Evolutionary conservation across 2,888 invertebrate genomes (phyloP), one percentile per base, ranked within the genome.

Genomic region (Meiosimyza platycephala): DNA sequence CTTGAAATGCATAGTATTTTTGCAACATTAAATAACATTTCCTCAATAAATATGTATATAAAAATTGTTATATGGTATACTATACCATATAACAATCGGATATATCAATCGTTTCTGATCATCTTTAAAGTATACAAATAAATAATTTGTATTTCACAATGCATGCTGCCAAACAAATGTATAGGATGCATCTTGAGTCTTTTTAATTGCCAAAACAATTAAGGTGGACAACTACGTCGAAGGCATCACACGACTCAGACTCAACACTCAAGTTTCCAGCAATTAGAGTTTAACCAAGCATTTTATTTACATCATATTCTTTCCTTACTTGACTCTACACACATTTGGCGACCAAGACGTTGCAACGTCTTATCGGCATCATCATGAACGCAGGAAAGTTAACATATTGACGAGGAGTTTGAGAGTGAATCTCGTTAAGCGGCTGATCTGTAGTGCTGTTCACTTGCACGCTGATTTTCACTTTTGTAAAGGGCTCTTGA

Each of bases 271-370:
- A 70, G 63, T 59, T 50, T 40, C 80, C 77, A 78, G 79, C 82
- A 82, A 83, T 82, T 82, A 82, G 83, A 80, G 80, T 76, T 79
- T 81, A 79, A 80, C 80, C 82, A 81, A 80, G 82, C 82, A 79
- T 83, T 78, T 80, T 81, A 79, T 22, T 57, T 28, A 13, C 57
- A 16, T 57, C 22, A 18, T 7, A 7, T 9, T 54, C 54, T 16
- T 54, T 9, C 54, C n/a, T 16, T 16, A 16, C 57, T 57, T 18
- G 11, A 28, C 2, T n/a, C 60, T 33, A 12, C 33, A 11, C 28
- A 13, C 60, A 22, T 28, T 15, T 15, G 60, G 22, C 28, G 22
- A 63, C 40, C 63, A 48, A 16, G n/a, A 33, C 15, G 13, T 62
- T 7, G 13, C 12, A 54, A 33, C 48, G 16, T 18, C 13, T 47